Conservation (phyloP, 2,797 vertebrate genomes). For the Todus mexicanus region DNA sequence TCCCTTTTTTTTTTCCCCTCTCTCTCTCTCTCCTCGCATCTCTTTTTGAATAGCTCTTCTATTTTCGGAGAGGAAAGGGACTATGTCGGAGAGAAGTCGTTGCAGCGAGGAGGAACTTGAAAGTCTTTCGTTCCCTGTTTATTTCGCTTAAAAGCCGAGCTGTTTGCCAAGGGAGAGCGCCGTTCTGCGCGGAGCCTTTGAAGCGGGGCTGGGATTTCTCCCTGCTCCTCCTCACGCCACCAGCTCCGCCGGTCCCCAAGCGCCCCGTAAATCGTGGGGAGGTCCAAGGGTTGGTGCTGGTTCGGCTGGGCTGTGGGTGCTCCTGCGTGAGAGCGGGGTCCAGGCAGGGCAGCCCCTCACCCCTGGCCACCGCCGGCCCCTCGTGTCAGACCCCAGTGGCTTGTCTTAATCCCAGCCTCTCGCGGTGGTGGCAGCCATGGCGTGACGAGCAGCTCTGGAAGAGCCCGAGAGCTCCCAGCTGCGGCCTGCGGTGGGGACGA, state of each 20-base stretch:
- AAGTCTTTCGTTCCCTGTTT: conserved; percentile 55
- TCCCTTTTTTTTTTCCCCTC: conserved; percentile 64
- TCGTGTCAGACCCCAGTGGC: rapidly evolving
- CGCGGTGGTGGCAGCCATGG: rapidly evolving
- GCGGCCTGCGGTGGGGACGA: neutral
- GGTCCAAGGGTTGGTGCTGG: neutral
- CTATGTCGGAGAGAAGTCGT: conserved; percentile 51
- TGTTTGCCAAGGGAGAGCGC: neutral
- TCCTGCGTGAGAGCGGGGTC: neutral
- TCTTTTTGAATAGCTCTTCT: conserved; percentile 75
- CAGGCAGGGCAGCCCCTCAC: neutral
- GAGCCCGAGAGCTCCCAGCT: neutral
- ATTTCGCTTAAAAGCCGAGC: conserved; percentile 42
- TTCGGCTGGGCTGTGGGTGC: neutral
- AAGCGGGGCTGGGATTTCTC: neutral
- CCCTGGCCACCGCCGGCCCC: neutral
- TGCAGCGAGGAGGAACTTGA: conserved; percentile 67
- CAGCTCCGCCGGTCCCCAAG: rapidly evolving
- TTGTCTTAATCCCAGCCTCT: too few relatives aligned
- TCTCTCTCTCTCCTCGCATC: conserved; percentile 47
- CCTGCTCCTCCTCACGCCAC: neutral
- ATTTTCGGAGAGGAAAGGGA: conserved; percentile 70
- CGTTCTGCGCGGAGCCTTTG: neutral
- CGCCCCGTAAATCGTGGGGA: rapidly evolving
- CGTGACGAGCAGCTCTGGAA: rapidly evolving